Evolutionary conservation across 2,888 invertebrate genomes (phyloP).

Genomic region (Polydrusus pterygomalis): DNA sequence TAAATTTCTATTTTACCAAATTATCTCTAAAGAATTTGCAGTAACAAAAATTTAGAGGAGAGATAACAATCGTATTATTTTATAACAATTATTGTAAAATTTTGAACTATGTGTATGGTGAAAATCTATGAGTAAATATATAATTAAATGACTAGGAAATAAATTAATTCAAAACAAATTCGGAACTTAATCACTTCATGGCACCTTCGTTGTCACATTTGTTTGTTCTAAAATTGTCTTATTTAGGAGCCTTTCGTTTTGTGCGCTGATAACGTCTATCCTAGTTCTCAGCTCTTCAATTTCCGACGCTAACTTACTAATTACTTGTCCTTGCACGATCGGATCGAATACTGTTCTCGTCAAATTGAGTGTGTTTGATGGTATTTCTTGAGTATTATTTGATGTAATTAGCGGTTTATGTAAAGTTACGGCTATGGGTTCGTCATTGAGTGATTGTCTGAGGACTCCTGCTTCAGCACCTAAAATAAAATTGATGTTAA

Average conservation of each 20-base stretch:
- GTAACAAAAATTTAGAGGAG: no score
- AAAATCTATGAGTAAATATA: not conserved
- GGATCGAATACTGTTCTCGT: constrained; percentile 57
- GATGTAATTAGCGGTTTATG: constrained; percentile 43
- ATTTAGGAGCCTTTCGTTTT: constrained; percentile 64
- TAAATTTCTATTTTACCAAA: no score
- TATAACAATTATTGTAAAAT: not conserved
- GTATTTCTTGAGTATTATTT: constrained; percentile 34
- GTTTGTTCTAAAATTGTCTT: constrained; percentile 51
- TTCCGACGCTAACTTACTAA: constrained; percentile 68
- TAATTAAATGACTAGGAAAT: constrained; percentile 39
- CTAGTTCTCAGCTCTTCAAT: constrained; percentile 67
- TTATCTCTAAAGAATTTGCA: no score
- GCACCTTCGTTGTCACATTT: constrained; percentile 47
- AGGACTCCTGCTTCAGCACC: constrained; percentile 38
- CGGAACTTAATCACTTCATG: constrained; percentile 26
- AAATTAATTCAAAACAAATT: constrained; percentile 14
- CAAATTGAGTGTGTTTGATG: constrained; percentile 38
- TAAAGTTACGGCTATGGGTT: constrained; percentile 42
- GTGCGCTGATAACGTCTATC: constrained; percentile 67
- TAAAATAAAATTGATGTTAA: constrained; percentile 38
- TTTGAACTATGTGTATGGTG: constrained; percentile 14
- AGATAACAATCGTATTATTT: no score
- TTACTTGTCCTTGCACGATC: constrained; percentile 65
- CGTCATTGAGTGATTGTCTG: constrained; percentile 46